Percentiles rank a stretch among this genome's conserved stretches.
Evolutionary conservation across 2,797 vertebrate species (phyloP).

Genomic region (Manis pentadactyla): DNA sequence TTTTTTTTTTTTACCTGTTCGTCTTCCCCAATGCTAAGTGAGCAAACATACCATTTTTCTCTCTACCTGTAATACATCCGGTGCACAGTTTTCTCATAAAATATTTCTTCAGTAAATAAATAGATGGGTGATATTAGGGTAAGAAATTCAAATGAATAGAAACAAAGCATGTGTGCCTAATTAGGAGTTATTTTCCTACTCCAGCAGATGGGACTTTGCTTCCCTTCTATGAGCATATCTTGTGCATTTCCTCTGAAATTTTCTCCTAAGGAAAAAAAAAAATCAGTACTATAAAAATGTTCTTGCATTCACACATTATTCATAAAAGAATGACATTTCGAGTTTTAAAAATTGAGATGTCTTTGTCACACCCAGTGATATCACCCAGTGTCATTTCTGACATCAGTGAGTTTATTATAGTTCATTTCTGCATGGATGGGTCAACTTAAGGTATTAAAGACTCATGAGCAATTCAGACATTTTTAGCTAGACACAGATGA

Average conservation of each 20-base stretch:
- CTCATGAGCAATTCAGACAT: conserved; percentile 65
- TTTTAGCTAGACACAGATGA: conserved; percentile 7
- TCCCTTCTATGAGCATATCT: neutral
- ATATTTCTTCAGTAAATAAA: conserved; percentile 5
- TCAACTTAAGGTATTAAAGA: conserved; percentile 70
- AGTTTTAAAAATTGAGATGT: conserved; percentile 52
- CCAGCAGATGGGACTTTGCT: neutral
- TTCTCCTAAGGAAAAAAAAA: conserved; percentile 22
- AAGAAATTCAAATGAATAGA: neutral
- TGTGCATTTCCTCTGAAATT: conserved; percentile 58
- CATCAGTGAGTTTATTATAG: conserved; percentile 84
- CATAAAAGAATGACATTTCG: conserved; percentile 44
- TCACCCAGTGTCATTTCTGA: conserved; percentile 83
- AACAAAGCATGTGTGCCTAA: neutral
- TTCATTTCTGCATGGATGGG: conserved; percentile 77
- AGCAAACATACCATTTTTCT: neutral
- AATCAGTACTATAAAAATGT: neutral
- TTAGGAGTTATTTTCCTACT: conserved; percentile 4
- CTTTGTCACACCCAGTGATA: conserved; percentile 83
- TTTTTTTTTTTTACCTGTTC: neutral
- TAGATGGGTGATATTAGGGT: neutral
- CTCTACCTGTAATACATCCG: neutral
- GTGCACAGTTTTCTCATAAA: neutral
- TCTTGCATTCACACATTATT: conserved; percentile 50
- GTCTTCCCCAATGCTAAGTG: neutral